Evolutionary conservation across 2,888 invertebrate genomes (phyloP).

Genomic region (Plebejus melissa): DNA sequence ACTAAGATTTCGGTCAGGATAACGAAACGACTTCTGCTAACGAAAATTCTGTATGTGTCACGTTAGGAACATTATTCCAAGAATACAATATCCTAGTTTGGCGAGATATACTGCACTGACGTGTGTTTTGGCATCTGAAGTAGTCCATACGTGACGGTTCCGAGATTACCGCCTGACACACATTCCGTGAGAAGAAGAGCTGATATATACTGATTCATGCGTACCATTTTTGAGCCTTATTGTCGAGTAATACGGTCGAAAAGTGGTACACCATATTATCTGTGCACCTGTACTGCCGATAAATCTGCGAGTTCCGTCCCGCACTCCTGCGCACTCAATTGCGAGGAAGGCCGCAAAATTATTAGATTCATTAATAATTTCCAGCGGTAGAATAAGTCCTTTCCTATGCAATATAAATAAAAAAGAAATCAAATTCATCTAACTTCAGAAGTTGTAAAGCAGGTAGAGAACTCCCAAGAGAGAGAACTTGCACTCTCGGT

Average conservation of each 20-base stretch:
- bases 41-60: background rate
- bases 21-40: too few relatives aligned
- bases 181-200: background rate
- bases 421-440: background rate
- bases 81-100: background rate
- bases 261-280: background rate
- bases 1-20: background rate
- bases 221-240: background rate
- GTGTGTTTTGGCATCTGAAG: background rate
- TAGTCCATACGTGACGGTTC: conserved; percentile 5
- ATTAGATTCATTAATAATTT: background rate
- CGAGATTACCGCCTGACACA: background rate
- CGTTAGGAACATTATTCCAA: background rate
- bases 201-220: background rate
- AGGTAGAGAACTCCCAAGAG: too few relatives aligned
- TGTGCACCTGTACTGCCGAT: background rate
- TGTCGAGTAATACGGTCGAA: background rate
- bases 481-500: too few relatives aligned
- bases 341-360: background rate
- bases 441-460: background rate
- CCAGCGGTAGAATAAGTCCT: background rate
- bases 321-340: background rate
- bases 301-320: background rate
- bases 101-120: background rate
- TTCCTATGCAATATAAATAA: background rate